A percentile compares a stretch with the other conserved stretches of the same genome.
Conservation (phyloP, 1,140 invertebrate genomes). For the Lepeophtheirus salmonis region DNA sequence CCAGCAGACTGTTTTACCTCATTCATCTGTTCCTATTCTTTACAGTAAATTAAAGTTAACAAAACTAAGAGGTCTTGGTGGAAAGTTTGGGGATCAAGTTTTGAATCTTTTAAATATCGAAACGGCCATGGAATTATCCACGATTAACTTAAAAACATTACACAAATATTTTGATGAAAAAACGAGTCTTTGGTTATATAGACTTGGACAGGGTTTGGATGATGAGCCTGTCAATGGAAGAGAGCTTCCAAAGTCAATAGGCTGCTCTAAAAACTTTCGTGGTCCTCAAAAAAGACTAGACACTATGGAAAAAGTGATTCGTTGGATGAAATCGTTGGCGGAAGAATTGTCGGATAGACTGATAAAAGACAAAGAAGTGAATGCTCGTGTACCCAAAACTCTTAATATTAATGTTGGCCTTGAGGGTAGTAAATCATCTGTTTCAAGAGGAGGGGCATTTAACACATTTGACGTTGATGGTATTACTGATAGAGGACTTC, state of each 20-base stretch:
- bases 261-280: conserved; percentile 80
- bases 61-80: conserved; percentile 65
- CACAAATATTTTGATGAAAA: conserved; percentile 56
- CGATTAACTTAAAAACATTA: conserved; percentile 42
- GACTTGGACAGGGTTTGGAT: conserved; percentile 69
- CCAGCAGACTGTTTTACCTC: conserved; percentile 29
- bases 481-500: conserved; percentile 17
- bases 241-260: conserved; percentile 76
- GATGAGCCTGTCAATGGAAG: conserved; percentile 59
- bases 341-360: conserved; percentile 64
- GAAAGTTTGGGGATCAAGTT: conserved; percentile 61
- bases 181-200: conserved; percentile 63
- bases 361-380: conserved; percentile 42
- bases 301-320: conserved; percentile 42
- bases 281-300: conserved; percentile 50
- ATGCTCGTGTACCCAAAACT: conserved; percentile 19
- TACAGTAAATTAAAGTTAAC: conserved; percentile 26
- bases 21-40: conserved; percentile 18
- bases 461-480: conserved; percentile 8
- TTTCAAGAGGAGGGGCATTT: conserved; percentile 16
- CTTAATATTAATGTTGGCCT: conserved; percentile 18
- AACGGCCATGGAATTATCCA: conserved; percentile 52
- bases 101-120: conserved; percentile 48
- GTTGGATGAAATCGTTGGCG: conserved; percentile 42
- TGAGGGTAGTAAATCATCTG: background rate